Evolutionary conservation across 2,888 invertebrate genomes (phyloP).

Genomic region (Adela reaumurella): DNA sequence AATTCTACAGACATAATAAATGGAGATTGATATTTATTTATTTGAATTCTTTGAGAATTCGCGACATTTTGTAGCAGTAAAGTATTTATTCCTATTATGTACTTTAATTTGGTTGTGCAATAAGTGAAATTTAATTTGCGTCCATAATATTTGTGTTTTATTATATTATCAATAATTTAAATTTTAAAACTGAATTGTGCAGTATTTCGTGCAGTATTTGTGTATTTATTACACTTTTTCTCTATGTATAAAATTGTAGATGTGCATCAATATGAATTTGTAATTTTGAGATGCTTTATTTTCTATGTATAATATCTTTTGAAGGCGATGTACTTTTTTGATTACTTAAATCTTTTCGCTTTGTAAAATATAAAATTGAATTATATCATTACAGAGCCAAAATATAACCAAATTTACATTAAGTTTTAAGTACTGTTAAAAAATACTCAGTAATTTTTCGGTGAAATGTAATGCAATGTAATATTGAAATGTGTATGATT

Average conservation of each 20-base stretch:
- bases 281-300: too few relatives aligned
- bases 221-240: not conserved
- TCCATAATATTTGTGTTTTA: constrained; percentile 34
- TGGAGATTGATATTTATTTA: too few relatives aligned
- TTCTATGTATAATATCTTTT: not conserved
- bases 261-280: not conserved
- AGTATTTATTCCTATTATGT: constrained; percentile 4
- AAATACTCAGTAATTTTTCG: too few relatives aligned
- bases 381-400: not conserved
- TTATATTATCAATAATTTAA: constrained; percentile 7
- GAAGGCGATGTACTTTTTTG: not conserved
- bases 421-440: not conserved
- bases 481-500: too few relatives aligned
- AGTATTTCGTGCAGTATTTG: not conserved
- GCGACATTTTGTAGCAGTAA: too few relatives aligned
- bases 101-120: constrained; percentile 37
- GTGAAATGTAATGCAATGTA: too few relatives aligned
- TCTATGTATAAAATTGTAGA: not conserved
- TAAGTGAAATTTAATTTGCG: constrained; percentile 48
- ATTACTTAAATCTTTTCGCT: not conserved
- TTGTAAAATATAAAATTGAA: not conserved
- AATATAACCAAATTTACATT: not conserved
- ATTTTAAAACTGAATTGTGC: not conserved
- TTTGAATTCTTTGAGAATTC: too few relatives aligned
- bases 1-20: too few relatives aligned